Evolutionary conservation across 1,140 invertebrate species (phyloP).

Genomic region (Solenopsis fugax): DNA sequence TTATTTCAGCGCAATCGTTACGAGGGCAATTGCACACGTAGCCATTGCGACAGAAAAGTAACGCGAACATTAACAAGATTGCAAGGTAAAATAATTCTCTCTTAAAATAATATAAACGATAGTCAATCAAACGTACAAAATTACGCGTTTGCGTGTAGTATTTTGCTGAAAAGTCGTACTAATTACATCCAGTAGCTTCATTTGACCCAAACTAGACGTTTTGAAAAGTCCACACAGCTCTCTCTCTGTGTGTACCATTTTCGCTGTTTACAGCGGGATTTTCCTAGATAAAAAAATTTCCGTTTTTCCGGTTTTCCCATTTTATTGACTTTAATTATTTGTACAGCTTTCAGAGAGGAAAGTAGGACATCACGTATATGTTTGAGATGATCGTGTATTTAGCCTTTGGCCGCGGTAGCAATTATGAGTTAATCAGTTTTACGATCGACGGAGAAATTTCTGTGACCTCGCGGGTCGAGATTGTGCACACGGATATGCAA

Average conservation of each 20-base stretch:
- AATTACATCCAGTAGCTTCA: neutral
- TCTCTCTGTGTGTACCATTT: neutral
- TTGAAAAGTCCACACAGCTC: neutral
- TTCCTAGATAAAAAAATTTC: neutral
- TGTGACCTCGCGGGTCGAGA: conserved; percentile 39
- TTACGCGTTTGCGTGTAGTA: neutral
- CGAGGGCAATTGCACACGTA: neutral
- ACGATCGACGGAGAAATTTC: conserved; percentile 62
- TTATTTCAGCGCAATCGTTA: conserved; percentile 5
- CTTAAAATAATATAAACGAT: conserved; percentile 51
- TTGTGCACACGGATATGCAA: conserved; percentile 21
- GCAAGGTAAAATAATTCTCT: neutral
- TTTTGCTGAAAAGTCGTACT: neutral
- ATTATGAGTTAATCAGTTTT: conserved; percentile 58
- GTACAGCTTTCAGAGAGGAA: neutral
- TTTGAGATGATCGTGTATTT: conserved; percentile 54
- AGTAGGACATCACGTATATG: neutral
- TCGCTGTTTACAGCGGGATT: neutral
- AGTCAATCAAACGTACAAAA: neutral
- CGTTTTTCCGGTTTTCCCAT: neutral
- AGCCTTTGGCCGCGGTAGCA: conserved; percentile 1
- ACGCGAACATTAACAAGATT: neutral
- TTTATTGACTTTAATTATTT: conserved; percentile 36
- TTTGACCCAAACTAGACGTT: neutral
- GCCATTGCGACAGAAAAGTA: neutral